phyloP scores from a whole-genome alignment of 2,113 vertebrate genomes.

The Apaloderma vittatum region DNA sequence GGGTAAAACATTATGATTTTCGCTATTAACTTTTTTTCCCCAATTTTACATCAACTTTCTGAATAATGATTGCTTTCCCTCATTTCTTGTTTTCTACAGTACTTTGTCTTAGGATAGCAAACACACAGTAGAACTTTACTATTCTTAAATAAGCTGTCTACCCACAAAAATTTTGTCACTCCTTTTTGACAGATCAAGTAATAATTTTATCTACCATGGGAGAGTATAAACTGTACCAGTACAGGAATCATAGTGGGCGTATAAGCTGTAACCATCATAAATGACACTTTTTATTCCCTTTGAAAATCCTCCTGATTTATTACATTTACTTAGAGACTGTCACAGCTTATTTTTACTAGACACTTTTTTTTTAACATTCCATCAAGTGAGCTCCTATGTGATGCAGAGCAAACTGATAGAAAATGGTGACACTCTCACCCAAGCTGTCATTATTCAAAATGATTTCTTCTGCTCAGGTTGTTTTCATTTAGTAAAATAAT shows the following conservation, averaged over 20 bases:
- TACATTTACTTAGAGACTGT: constrained; percentile 81
- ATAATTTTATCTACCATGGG: constrained; percentile 79
- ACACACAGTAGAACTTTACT: constrained; percentile 72
- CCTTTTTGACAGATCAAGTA: constrained; percentile 81
- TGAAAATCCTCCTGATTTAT: constrained; percentile 80
- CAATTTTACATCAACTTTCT: constrained; percentile 20
- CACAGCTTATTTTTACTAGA: constrained; percentile 79
- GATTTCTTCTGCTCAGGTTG: constrained; percentile 77
- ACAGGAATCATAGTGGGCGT: constrained; percentile 75
- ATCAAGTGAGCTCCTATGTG: constrained; percentile 71
- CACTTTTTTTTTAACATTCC: constrained; percentile 60
- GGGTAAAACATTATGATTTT: constrained; percentile 6
- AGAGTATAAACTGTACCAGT: constrained; percentile 75
- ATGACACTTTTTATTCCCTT: constrained; percentile 79
- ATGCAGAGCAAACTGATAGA: constrained; percentile 71
- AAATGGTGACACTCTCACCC: constrained; percentile 75
- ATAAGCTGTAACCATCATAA: constrained; percentile 76
- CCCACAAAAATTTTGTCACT: constrained; percentile 70
- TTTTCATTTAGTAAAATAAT: constrained; percentile 79
- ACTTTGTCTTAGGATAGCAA: constrained; percentile 50
- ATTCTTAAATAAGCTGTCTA: constrained; percentile 75
- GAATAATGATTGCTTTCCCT: constrained; percentile 15
- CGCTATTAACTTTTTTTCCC: background rate
- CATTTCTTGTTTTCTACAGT: constrained; percentile 52
- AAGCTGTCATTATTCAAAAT: constrained; percentile 75